Base-by-base conservation (phyloP, 2,797 vertebrate species). In the Thripadectes ignobilis region DNA sequence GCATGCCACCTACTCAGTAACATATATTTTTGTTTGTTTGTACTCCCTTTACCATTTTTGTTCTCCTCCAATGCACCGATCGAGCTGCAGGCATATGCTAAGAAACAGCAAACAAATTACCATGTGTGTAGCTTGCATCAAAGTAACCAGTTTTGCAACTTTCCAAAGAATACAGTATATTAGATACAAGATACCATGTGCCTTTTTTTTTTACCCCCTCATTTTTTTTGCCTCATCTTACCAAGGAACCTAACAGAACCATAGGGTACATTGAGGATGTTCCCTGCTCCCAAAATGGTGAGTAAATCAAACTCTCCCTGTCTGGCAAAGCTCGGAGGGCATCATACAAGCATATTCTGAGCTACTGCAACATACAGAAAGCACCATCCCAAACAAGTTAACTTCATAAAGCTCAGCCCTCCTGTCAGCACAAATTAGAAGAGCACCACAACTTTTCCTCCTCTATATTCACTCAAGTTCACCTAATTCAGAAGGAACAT, bases 41-140 rank as follows among this genome's bases (percentile, higher is more conserved):
- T 13, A 14, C 52, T 55, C 21, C 7, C 7, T 19, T 14, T 22
- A 3, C 8, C 18, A 14, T 61, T 79, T 92, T 82, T 45, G 32
- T 69, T 46, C 23, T 54, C 24, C 32, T 55, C 24, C 17, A 43
- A 22, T 2, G 0, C 26, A 49, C 8, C 26, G 23, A 76, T 7
- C 0, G 0, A 27, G 22, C 22, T 15, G 9, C 55, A 39, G 22
- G 10, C 10, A 24, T 3, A 19, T 7, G 10, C 27, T 34, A 39
- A 52, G 81, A 51, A 59, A 38, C 4, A 41, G 39, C 14, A 74
- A 90, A 67, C 13, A 58, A 45, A 4, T 22, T 20, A 57, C 16
- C 30, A 55, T 2, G 17, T 38, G 71, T 8, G 1, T 16, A 54
- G 36, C 12, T 67, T 63, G 27, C 48, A 71, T n/a, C 63, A 32